phyloP scores from a whole-genome alignment of 2,113 vertebrate genomes.

The Mustelus asterias region DNA sequence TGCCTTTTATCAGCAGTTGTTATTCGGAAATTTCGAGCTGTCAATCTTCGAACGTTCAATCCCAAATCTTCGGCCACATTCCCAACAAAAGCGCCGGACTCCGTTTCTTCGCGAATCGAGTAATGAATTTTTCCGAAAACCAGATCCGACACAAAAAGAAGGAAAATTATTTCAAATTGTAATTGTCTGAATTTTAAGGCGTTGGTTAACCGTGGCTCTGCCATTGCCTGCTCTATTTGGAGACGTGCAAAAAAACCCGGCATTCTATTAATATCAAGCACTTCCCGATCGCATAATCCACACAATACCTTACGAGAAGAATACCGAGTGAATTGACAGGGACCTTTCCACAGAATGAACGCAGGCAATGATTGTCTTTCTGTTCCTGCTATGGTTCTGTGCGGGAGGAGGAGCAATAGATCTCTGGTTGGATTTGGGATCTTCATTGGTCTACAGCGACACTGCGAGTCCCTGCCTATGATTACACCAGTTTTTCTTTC shows the following conservation, averaged over 20 bases:
- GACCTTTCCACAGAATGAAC: background rate
- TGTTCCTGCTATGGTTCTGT: background rate
- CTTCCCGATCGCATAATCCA: background rate
- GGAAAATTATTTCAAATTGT: constrained; percentile 25
- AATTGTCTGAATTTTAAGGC: background rate
- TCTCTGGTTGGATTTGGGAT: background rate
- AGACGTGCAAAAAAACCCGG: too few relatives aligned
- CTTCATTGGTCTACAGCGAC: constrained; percentile 18
- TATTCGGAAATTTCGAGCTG: constrained; percentile 57
- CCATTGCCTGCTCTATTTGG: background rate
- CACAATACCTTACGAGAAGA: background rate
- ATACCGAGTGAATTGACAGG: background rate
- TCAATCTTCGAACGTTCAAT: constrained; percentile 56
- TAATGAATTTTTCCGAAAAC: constrained; percentile 54
- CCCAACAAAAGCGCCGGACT: constrained; percentile 57
- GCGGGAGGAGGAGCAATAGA: background rate
- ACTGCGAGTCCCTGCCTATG: background rate
- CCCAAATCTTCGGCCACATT: constrained; percentile 63
- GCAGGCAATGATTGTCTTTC: background rate
- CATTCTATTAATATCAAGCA: too few relatives aligned
- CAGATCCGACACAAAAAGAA: constrained; percentile 41
- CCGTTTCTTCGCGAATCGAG: constrained; percentile 61
- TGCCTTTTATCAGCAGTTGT: constrained; percentile 63
- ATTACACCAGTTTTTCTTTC: background rate
- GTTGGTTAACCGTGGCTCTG: too few relatives aligned